Conservation (phyloP, 2,888 invertebrate species). For the Falcaria lacertinaria region DNA sequence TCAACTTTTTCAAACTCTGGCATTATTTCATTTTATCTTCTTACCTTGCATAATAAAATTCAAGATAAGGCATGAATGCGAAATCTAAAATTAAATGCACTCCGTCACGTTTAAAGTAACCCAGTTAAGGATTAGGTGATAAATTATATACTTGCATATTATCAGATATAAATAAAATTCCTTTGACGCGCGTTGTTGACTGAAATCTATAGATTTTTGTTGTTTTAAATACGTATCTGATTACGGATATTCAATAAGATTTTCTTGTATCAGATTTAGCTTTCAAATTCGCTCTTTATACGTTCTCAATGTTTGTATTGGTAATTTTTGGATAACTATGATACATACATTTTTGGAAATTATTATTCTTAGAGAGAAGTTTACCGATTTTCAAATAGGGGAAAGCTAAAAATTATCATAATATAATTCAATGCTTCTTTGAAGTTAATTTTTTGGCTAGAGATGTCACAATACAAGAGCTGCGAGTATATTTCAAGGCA, state of each 20-base stretch:
- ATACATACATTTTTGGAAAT: too few relatives aligned
- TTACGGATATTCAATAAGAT: too few relatives aligned
- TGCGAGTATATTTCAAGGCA: neutral
- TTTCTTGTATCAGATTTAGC: too few relatives aligned
- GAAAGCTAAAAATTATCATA: too few relatives aligned
- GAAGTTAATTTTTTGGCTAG: too few relatives aligned
- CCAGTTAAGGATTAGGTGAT: neutral
- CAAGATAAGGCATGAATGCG: neutral
- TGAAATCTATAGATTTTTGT: slow-evolving; percentile 6
- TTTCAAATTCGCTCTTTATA: too few relatives aligned
- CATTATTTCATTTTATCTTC: neutral
- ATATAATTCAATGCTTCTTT: too few relatives aligned
- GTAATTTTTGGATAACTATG: too few relatives aligned
- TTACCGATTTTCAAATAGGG: too few relatives aligned
- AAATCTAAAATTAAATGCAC: neutral
- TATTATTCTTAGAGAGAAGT: too few relatives aligned
- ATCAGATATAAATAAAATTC: slow-evolving; percentile 17
- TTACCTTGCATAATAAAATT: neutral
- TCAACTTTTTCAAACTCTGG: neutral
- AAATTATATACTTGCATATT: neutral
- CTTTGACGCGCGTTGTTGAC: slow-evolving; percentile 7
- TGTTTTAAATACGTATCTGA: slow-evolving; percentile 15
- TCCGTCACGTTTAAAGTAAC: neutral
- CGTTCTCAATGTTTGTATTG: too few relatives aligned
- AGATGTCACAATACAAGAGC: neutral